Evolutionary conservation across 2,888 invertebrate genomes (phyloP).

Genomic region (Idaea aversata): DNA sequence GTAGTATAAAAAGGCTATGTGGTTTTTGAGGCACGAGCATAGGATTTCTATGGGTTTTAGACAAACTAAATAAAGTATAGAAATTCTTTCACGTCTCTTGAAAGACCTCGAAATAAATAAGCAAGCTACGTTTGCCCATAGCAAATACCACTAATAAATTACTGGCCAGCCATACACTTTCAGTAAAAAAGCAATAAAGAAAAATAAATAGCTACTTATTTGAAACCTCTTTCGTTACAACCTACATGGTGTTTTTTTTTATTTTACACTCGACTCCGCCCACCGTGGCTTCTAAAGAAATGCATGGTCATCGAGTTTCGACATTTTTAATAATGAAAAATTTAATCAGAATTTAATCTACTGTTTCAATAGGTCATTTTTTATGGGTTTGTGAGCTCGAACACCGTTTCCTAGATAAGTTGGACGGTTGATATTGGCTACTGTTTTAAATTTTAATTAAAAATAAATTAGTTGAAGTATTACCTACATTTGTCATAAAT

Average conservation of each 20-base stretch:
- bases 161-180: slow-evolving; percentile 20
- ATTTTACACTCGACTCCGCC: slow-evolving; percentile 55
- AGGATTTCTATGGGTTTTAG: too few species aligned
- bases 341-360: slow-evolving; percentile 75
- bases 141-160: slow-evolving; percentile 21
- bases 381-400: neutral
- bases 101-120: slow-evolving; percentile 10
- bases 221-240: slow-evolving; percentile 35
- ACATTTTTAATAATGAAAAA: slow-evolving; percentile 50
- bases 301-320: slow-evolving; percentile 60
- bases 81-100: slow-evolving; percentile 5
- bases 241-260: slow-evolving; percentile 49
- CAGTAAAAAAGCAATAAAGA: slow-evolving; percentile 23
- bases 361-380: slow-evolving; percentile 63
- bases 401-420: neutral
- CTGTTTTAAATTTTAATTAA: slow-evolving; percentile 27
- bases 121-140: slow-evolving; percentile 7
- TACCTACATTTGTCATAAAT: neutral
- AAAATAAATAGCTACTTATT: slow-evolving; percentile 41
- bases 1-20: too few species aligned
- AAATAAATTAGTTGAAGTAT: neutral
- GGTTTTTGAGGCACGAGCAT: too few species aligned
- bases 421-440: slow-evolving; percentile 24
- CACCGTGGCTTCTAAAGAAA: slow-evolving; percentile 39
- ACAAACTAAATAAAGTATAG: neutral